Percentiles rank a stretch among this genome's conserved stretches.
Conservation (phyloP, 2,797 vertebrate genomes). For the Menidia menidia region DNA sequence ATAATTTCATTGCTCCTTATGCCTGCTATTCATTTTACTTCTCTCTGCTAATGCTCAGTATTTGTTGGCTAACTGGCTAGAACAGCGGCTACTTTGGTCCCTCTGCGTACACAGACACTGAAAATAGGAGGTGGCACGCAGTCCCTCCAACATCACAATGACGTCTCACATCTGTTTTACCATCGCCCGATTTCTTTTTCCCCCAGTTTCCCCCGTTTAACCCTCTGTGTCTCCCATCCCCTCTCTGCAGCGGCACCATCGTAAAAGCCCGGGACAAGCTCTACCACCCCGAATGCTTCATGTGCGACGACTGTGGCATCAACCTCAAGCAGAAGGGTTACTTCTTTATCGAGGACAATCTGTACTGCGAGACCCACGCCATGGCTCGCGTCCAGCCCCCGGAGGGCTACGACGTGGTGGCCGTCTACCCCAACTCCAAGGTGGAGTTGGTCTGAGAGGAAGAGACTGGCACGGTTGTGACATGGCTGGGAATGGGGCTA, state of each 20-base stretch:
- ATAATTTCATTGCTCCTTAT: too few species aligned
- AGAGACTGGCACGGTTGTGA: constrained; percentile 3
- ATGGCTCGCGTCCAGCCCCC: constrained; percentile 95
- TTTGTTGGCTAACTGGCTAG: too few species aligned
- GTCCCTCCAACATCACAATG: too few species aligned
- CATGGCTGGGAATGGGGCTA: constrained; percentile 33
- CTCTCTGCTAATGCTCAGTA: too few species aligned
- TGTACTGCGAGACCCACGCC: constrained; percentile 97
- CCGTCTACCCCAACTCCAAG: constrained; percentile 97
- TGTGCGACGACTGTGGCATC: constrained; percentile 93
- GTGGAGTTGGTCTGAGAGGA: constrained; percentile 90
- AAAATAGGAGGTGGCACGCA: too few species aligned
- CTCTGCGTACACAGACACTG: too few species aligned
- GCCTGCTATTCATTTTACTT: too few species aligned
- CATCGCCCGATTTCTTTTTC: too few species aligned
- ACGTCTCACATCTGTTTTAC: background rate
- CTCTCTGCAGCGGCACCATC: constrained; percentile 88
- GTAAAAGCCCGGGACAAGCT: constrained; percentile 98
- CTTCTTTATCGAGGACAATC: constrained; percentile 96
- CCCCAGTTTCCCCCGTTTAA: too few species aligned
- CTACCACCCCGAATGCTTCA: constrained; percentile 97
- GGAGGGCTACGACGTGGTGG: constrained; percentile 96
- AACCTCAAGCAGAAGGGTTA: constrained; percentile 96
- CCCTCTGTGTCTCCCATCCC: background rate
- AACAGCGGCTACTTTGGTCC: too few species aligned